A percentile compares a stretch with the other conserved stretches of the same genome.
Evolutionary conservation across 2,888 invertebrate species (phyloP).

Genomic region (Steromphala cineraria): DNA sequence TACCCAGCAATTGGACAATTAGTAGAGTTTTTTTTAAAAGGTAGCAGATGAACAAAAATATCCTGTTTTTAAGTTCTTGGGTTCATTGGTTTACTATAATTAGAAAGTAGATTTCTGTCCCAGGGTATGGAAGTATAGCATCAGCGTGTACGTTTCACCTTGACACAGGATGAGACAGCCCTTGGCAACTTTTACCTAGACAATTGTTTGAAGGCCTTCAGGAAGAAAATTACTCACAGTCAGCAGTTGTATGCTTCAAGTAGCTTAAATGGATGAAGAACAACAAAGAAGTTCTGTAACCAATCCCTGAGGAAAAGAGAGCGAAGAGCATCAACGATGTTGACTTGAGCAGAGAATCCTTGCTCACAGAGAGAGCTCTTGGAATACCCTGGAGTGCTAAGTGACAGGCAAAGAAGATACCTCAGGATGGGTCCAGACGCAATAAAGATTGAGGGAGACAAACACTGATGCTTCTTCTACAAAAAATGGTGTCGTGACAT

Average conservation of each 20-base stretch:
- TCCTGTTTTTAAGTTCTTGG: not conserved
- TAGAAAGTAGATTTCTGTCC: not conserved
- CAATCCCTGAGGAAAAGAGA: too few relatives aligned
- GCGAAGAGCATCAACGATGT: too few relatives aligned
- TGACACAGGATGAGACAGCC: too few relatives aligned
- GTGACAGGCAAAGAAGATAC: not conserved
- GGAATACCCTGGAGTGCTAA: slow-evolving; percentile 33
- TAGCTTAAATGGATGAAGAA: slow-evolving; percentile 13
- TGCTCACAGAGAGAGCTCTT: slow-evolving; percentile 35
- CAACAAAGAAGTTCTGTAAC: slow-evolving; percentile 33
- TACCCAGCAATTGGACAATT: too few relatives aligned
- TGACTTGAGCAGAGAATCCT: not conserved
- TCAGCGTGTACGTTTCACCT: not conserved
- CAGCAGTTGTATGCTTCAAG: not conserved
- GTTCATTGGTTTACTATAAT: not conserved
- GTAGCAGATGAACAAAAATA: not conserved
- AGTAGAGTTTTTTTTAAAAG: not conserved
- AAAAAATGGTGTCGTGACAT: not conserved
- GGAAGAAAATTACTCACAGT: not conserved
- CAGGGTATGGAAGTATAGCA: not conserved
- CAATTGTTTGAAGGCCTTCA: slow-evolving; percentile 25
- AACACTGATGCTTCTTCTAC: not conserved
- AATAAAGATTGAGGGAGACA: not conserved
- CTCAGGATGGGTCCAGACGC: not conserved
- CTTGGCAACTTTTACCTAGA: slow-evolving; percentile 12